These are phyloP conservation scores for Macaca nemestrina DNA, from an alignment of 2,113 vertebrate species.

Conservation along the genomic window DNA sequence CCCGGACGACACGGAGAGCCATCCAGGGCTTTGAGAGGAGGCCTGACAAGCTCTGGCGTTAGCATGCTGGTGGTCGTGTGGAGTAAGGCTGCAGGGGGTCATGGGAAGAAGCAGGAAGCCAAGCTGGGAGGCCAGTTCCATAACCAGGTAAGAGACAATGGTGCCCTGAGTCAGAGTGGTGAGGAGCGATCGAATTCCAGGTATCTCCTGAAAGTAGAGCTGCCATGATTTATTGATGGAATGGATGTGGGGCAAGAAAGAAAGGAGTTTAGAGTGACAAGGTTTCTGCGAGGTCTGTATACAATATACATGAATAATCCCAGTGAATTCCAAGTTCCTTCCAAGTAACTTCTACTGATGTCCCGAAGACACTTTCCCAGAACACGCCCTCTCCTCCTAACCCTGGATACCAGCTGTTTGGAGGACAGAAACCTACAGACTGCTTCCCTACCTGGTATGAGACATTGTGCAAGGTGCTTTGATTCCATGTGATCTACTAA, in stretches of 20 bases:
- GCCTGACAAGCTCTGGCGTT: not conserved
- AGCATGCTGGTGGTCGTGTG: not conserved
- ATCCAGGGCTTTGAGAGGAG: not conserved
- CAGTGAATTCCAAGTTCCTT: not conserved
- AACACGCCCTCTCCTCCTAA: not conserved
- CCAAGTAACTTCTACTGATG: not conserved
- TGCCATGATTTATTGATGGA: conserved; percentile 57
- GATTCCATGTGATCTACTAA: not conserved
- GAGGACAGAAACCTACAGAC: not conserved
- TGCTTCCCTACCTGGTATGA: not conserved
- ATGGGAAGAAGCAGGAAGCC: not conserved
- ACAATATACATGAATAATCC: not conserved
- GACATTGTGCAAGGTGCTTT: not conserved
- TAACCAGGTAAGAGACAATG: not conserved
- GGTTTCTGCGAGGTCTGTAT: not conserved
- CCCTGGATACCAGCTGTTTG: not conserved
- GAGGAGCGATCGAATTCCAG: not conserved
- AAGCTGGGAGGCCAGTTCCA: not conserved
- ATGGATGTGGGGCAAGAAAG: conserved; percentile 5
- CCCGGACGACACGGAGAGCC: not conserved
- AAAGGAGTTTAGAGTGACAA: not conserved
- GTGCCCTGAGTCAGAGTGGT: not conserved
- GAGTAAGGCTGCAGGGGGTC: not conserved
- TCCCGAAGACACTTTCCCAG: not conserved
- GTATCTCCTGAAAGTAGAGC: conserved; percentile 9